phyloP scores from a whole-genome alignment of 2,113 vertebrate species.

The Eudorcas thomsonii region DNA sequence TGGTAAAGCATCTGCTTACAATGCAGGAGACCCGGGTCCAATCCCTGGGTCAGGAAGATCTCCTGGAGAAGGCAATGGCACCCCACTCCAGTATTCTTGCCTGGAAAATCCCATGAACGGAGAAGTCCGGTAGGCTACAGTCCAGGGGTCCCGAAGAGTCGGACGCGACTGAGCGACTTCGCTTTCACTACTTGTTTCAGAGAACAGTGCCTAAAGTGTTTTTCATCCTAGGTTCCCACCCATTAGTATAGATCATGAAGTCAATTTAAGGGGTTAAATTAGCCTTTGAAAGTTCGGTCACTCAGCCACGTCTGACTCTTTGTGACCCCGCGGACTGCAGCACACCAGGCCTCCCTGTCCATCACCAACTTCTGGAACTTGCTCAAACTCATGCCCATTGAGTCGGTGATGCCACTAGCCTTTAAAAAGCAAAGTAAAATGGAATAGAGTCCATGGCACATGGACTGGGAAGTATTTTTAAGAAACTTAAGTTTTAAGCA shows the following conservation, averaged over 20 bases:
- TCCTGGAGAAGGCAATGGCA: too few relatives aligned
- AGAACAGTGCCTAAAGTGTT: not conserved
- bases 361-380: not conserved
- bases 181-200: not conserved
- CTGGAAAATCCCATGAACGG: too few relatives aligned
- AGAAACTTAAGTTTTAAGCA: conserved; percentile 22
- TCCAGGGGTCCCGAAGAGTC: too few relatives aligned
- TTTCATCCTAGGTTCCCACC: not conserved
- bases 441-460: not conserved
- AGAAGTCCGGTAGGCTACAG: too few relatives aligned
- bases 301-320: not conserved
- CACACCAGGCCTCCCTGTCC: not conserved
- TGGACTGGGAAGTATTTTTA: not conserved
- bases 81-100: too few relatives aligned
- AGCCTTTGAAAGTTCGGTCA: not conserved
- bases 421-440: conserved; percentile 26
- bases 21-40: too few relatives aligned
- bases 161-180: accelerated
- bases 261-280: not conserved
- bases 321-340: not conserved
- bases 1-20: too few relatives aligned
- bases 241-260: not conserved
- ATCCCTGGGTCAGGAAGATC: too few relatives aligned
- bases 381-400: not conserved
- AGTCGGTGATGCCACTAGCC: not conserved